Evolutionary conservation across 2,797 vertebrate species (phyloP).

Genomic region (Miopithecus talapoin): DNA sequence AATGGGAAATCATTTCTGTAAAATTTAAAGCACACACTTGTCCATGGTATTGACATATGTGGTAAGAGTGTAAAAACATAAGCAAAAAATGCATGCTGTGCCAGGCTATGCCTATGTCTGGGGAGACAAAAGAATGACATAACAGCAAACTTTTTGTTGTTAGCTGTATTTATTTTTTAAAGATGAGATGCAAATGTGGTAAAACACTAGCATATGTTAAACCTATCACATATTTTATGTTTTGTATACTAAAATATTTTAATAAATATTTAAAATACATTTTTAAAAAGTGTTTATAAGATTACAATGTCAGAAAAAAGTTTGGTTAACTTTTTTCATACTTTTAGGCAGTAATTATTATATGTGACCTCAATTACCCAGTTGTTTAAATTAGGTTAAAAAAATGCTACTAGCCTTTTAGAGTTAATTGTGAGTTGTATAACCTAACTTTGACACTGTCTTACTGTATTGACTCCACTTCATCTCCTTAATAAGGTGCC

Average conservation of each 20-base stretch:
- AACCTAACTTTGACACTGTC: conserved; percentile 16
- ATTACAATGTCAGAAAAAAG: background rate
- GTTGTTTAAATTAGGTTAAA: conserved; percentile 35
- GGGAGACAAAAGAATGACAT: background rate
- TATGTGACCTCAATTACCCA: conserved; percentile 5
- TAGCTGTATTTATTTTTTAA: background rate
- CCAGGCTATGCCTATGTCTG: background rate
- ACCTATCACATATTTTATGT: background rate
- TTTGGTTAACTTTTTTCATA: background rate
- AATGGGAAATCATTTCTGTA: background rate
- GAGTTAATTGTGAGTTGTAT: conserved; percentile 32
- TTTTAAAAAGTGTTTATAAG: background rate
- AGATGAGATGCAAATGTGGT: background rate
- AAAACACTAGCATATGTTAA: background rate
- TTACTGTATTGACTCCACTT: conserved; percentile 41
- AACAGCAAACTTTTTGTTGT: background rate
- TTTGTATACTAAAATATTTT: background rate
- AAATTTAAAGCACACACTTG: background rate
- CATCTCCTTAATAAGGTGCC: background rate
- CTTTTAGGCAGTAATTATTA: conserved; percentile 1
- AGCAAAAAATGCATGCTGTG: background rate
- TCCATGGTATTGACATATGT: background rate
- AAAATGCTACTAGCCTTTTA: conserved; percentile 7
- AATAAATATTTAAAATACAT: background rate
- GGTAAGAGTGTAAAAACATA: background rate